Evolutionary conservation across 2,888 invertebrate species (phyloP).

Genomic region (Amphipoea lucens): DNA sequence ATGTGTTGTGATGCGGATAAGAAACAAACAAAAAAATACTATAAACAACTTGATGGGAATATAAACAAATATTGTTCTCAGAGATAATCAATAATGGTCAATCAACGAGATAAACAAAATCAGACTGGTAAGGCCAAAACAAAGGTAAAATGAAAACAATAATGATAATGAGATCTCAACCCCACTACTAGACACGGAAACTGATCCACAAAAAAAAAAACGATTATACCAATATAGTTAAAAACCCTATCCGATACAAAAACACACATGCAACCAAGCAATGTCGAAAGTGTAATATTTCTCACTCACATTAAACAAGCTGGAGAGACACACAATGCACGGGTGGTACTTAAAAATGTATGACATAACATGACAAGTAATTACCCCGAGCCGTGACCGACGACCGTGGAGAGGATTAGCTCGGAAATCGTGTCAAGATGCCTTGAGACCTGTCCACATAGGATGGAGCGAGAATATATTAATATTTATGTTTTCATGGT

Average conservation of each 20-base stretch:
- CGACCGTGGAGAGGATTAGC: conserved; percentile 64
- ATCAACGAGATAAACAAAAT: conserved; percentile 10
- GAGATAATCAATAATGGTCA: conserved; percentile 14
- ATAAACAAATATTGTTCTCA: conserved; percentile 4
- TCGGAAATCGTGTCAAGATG: conserved; percentile 67
- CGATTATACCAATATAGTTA: not conserved
- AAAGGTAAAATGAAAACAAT: not conserved
- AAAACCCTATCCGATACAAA: not conserved
- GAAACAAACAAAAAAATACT: not conserved
- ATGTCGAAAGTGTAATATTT: conserved; percentile 48
- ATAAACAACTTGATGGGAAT: not conserved
- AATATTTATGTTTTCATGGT: conserved; percentile 38
- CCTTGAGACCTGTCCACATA: conserved; percentile 56
- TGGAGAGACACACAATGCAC: conserved; percentile 43
- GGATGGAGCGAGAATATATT: conserved; percentile 27
- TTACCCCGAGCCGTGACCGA: conserved; percentile 61
- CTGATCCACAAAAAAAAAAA: not conserved
- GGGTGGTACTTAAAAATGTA: conserved; percentile 61
- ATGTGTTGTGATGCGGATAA: conserved; percentile 8
- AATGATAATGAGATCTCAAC: conserved; percentile 4
- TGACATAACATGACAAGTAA: conserved; percentile 67
- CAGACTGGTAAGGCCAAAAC: conserved; percentile 1
- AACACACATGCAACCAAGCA: conserved; percentile 6
- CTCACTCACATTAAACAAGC: conserved; percentile 53
- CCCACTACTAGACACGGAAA: not conserved